Base-by-base conservation (phyloP, 1,140 invertebrate genomes). In the Pentalonia nigronervosa region DNA sequence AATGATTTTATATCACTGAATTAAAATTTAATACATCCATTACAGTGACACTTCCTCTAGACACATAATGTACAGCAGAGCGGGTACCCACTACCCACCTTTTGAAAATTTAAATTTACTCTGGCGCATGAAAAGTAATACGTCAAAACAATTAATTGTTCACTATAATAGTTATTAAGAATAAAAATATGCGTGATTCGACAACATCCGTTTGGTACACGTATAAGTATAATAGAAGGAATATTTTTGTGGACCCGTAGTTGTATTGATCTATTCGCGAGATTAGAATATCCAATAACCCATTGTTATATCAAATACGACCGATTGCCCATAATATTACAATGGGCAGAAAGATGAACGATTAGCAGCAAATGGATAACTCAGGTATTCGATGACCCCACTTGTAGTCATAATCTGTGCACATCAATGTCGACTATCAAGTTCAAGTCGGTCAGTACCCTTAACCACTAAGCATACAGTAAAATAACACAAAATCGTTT, bases 251-350 rank as follows among this genome's bases (percentile, higher is more conserved):
- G 41, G 6, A 50, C 48, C n/a, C n/a, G 7, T 48, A 48, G 47
- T 50, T 36, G 23, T 90, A 67, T 67, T 41, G 89, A 90, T 90
- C 89, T 25, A 21, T 90, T 47, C 36, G 8, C 17, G 25, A 60
- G 89, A 90, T 90, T 45, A 90, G 17, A 90, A 90, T n/a, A 90
- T 90, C 89, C 89, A 90, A 90, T 90, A 90, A 90, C 56, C 89
- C 36, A 90, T 90, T 90, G 89, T 90, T 45, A 90, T 41, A 67
- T 90, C 60, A 90, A 90, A 41, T 50, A 53, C 87, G 50, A 47
- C 25, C 60, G n/a, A 76, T 76, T 76, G 60, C 60, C 60, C 30
- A 48, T 87, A 45, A 48, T 87, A 45, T 90, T 90, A 90, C 53
- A 90, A 90, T 90, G 25, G 53, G 36, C 53, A 67, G 60, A 90